Base-by-base conservation (phyloP, 2,113 vertebrate genomes). In the Glaucidium brasilianum region DNA sequence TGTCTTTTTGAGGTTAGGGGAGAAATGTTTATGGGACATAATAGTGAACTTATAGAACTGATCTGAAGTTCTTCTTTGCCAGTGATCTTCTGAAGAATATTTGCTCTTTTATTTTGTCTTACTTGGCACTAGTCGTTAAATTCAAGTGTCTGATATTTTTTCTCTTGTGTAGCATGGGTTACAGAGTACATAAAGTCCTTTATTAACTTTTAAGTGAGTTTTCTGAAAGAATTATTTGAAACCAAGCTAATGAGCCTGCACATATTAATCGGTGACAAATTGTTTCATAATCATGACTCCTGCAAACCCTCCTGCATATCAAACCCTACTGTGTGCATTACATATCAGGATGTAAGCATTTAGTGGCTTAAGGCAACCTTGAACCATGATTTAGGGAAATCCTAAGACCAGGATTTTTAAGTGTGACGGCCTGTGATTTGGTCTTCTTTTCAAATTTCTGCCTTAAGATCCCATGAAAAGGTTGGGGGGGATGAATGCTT, bases 31-130 rank as follows among this genome's bases (percentile, higher is more conserved):
- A 52, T 79, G 80, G 35, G 41, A 50, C 15, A 4, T 76, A 88
- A 59, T 62, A 63, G 39, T 49, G 58, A 97, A 74, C 67, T 94
- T 55, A 19, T 17, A 95, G 90, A 84, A 82, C 55, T 93, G 85
- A n/a, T 25, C 45, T 93, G 30, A 94, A 96, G 30, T 93, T 96
- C 11, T 92, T 94, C 59, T 90, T 97, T 53, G 56, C 53, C 74
- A 63, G 41, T 56, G 91, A 71, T 62, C 66, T 78, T 73, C 60
- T 91, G 81, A 96, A 96, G 88, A 97, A 82, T 92, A 74, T 35
- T 45, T 39, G 5, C 39, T 37, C 1, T 92, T 91, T 63, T 6
- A 41, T 85, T 49, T 78, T n/a, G 23, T 55, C 71, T 74, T 52
- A 5, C 12, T 66, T 32, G 39, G 34, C 17, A 75, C 15, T 9